phyloP scores from a whole-genome alignment of 2,888 invertebrate genomes.

The Drosophila maculinotata region DNA sequence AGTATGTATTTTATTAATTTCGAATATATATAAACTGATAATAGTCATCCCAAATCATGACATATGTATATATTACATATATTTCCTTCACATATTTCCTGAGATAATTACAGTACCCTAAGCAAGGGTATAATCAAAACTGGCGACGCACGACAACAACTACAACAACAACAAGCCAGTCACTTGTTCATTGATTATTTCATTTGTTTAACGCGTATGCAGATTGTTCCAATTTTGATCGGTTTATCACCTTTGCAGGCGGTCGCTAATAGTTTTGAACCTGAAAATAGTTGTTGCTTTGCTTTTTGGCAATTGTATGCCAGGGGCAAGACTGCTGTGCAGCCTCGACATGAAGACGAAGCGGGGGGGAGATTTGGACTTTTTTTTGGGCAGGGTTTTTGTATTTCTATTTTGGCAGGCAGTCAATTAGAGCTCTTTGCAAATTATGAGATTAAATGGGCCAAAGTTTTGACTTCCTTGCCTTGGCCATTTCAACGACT shows the following conservation, averaged over 20 bases:
- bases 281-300: conserved; percentile 37
- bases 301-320: conserved; percentile 49
- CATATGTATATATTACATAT: no score
- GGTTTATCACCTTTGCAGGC: conserved; percentile 69
- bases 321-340: conserved; percentile 62
- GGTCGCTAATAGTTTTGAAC: conserved; percentile 75
- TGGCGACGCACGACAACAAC: conserved; percentile 34
- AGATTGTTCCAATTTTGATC: conserved; percentile 75
- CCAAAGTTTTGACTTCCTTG: conserved; percentile 43
- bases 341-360: conserved; percentile 8
- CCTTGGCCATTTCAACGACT: conserved; percentile 54
- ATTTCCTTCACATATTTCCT: neutral
- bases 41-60: no score
- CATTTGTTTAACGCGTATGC: conserved; percentile 51
- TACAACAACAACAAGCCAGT: conserved; percentile 17
- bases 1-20: no score
- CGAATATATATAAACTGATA: no score
- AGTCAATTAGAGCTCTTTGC: conserved; percentile 42
- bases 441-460: conserved; percentile 44
- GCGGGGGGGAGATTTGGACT: neutral
- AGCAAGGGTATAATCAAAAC: conserved; percentile 14
- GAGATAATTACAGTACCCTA: neutral
- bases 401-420: conserved; percentile 31
- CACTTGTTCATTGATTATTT: conserved; percentile 55
- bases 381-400: conserved; percentile 38